phyloP scores from a whole-genome alignment of 2,888 invertebrate genomes.

The Melanophora roralis region DNA sequence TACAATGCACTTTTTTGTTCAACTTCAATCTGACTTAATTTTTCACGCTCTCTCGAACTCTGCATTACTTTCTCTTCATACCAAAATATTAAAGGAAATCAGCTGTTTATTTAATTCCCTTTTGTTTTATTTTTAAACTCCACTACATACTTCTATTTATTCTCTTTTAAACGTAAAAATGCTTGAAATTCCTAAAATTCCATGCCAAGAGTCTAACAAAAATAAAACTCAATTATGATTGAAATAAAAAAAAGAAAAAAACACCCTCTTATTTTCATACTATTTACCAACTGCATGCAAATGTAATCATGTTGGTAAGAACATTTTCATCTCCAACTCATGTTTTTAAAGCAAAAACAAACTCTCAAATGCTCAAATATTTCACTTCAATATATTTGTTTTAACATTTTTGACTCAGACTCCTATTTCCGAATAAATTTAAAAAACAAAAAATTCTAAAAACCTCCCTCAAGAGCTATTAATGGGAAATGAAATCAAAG shows the following conservation, averaged over 20 bases:
- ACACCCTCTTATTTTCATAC: conserved; percentile 29
- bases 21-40: neutral
- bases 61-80: neutral
- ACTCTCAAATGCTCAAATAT: conserved; percentile 40
- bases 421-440: neutral
- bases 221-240: conserved; percentile 56
- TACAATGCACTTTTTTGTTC: neutral
- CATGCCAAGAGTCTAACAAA: conserved; percentile 39
- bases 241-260: neutral
- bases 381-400: neutral
- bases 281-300: neutral
- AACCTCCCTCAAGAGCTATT: conserved; percentile 57
- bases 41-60: neutral
- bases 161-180: conserved; percentile 56
- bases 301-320: neutral
- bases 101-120: conserved; percentile 50
- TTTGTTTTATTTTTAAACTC: neutral
- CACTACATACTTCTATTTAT: neutral
- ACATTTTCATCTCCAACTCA: conserved; percentile 28
- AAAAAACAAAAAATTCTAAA: conserved; percentile 19
- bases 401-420: conserved; percentile 28
- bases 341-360: conserved; percentile 16
- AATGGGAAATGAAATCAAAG: conserved; percentile 29
- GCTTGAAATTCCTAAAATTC: conserved; percentile 62
- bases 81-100: conserved; percentile 3